Conservation (phyloP, 2,113 vertebrate species). For the Pogonocichla stellata region DNA sequence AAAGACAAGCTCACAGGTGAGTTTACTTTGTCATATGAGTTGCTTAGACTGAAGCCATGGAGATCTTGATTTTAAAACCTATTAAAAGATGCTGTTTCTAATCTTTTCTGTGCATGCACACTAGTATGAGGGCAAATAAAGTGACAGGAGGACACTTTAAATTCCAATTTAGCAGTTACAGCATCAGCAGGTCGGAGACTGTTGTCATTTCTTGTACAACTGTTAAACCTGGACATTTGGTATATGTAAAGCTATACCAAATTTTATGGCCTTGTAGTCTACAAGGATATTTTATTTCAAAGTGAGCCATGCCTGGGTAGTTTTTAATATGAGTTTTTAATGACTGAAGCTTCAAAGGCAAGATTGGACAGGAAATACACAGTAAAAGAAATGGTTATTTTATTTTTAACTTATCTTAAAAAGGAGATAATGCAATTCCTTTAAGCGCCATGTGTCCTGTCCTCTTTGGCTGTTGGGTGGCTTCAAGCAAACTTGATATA, state of each 20-base stretch:
- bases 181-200: not conserved
- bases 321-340: not conserved
- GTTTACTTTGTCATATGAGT: not conserved
- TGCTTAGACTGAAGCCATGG: not conserved
- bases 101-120: not conserved
- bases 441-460: not conserved
- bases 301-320: not conserved
- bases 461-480: not conserved
- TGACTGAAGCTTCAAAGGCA: not conserved
- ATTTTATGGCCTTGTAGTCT: not conserved
- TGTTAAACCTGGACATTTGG: not conserved
- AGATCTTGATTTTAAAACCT: not conserved
- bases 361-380: not conserved
- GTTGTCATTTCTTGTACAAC: not conserved
- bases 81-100: not conserved
- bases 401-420: not conserved
- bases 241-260: not conserved
- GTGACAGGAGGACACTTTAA: not conserved
- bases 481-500: not conserved
- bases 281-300: not conserved
- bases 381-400: not conserved
- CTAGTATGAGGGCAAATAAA: not conserved
- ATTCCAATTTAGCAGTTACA: not conserved
- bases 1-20: not conserved
- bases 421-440: not conserved